Percentiles rank a stretch among this genome's conserved stretches.
These are phyloP conservation scores for Lanius collurio DNA, from an alignment of 2,113 vertebrate genomes.

Conservation along the genomic window DNA sequence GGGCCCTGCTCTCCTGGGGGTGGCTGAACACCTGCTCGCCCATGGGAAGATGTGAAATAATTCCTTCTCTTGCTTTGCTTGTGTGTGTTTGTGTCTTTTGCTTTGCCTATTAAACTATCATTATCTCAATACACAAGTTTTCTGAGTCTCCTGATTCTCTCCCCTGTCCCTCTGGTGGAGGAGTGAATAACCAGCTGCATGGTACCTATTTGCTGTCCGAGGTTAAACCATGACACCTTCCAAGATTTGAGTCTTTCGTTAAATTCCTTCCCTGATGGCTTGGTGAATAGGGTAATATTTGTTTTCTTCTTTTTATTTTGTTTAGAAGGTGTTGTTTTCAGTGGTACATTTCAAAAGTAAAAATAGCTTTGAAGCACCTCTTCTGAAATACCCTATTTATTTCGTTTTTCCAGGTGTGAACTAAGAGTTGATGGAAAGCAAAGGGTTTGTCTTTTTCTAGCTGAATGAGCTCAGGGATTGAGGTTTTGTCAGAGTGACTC, in stretches of 20 bases:
- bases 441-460: constrained; percentile 1
- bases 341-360: not conserved
- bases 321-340: not conserved
- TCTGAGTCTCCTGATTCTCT: not conserved
- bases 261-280: not conserved
- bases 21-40: not conserved
- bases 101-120: not conserved
- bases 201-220: not conserved
- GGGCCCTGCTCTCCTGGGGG: not conserved
- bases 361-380: not conserved
- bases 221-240: not conserved
- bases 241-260: not conserved
- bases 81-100: not conserved
- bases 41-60: not conserved
- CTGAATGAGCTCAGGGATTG: not conserved
- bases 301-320: not conserved
- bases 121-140: not conserved
- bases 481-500: not conserved
- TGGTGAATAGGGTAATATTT: not conserved
- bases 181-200: not conserved
- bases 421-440: not conserved
- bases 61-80: not conserved
- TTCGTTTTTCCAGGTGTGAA: not conserved
- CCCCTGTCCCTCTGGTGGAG: no score
- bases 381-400: not conserved